Evolutionary conservation across 2,113 vertebrate species (phyloP).

Genomic region (Corynorhinus townsendii): DNA sequence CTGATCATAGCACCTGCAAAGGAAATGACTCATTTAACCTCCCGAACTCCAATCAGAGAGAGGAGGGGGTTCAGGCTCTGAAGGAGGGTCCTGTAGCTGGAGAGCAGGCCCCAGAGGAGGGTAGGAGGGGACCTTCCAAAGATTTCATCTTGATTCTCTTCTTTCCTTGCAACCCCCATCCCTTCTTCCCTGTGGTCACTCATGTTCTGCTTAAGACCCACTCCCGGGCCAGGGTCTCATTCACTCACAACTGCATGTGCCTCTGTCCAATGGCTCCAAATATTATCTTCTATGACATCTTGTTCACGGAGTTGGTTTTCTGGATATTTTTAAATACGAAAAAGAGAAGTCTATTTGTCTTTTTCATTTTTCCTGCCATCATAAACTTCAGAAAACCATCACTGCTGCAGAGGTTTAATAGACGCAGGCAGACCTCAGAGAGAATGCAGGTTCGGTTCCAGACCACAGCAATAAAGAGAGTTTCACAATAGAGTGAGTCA

Average conservation of each 20-base stretch:
- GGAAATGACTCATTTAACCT: constrained; percentile 67
- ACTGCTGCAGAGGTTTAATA: not conserved
- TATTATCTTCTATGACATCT: not conserved
- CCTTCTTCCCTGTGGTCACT: not conserved
- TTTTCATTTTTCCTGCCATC: not conserved
- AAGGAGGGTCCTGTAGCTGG: not conserved
- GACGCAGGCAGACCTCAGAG: not conserved
- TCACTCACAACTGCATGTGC: not conserved
- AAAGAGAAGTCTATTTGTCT: not conserved
- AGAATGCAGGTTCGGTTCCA: not conserved
- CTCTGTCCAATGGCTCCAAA: not conserved
- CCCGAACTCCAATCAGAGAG: constrained; percentile 41
- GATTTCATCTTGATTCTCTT: not conserved
- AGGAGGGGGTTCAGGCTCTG: not conserved
- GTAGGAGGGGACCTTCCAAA: not conserved
- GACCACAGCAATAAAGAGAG: not conserved
- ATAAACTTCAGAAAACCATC: not conserved
- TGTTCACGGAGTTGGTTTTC: not conserved
- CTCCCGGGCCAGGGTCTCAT: not conserved
- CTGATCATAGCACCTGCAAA: constrained; percentile 72
- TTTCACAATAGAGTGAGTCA: not conserved
- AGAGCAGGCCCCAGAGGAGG: not conserved
- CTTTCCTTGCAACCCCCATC: not conserved
- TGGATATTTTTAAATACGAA: not conserved
- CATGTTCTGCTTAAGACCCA: not conserved